A percentile compares a stretch with the other conserved stretches of the same genome.
Evolutionary conservation across 2,888 invertebrate genomes (phyloP).

Genomic region (Electrophaes corylata): DNA sequence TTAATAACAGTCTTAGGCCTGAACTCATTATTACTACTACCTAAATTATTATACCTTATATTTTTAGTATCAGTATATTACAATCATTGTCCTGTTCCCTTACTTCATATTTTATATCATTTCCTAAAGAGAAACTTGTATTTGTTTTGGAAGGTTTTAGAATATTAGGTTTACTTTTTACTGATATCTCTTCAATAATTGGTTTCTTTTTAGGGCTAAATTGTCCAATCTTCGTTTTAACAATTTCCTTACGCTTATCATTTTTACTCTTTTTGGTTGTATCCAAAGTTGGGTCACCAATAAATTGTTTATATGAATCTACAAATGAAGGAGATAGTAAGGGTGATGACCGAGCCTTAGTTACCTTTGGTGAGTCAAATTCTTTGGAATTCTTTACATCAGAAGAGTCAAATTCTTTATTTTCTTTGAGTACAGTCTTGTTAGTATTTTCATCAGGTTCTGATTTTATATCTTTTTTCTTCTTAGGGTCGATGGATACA

Average conservation of each 20-base stretch:
- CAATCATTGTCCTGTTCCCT: constrained; percentile 70
- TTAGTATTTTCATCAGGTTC: constrained; percentile 8
- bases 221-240: constrained; percentile 65
- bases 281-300: constrained; percentile 33
- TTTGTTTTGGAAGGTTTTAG: constrained; percentile 34
- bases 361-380: constrained; percentile 13
- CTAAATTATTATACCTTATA: constrained; percentile 30
- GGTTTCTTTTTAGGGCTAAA: constrained; percentile 47
- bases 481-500: constrained; percentile 41
- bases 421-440: constrained; percentile 23
- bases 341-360: constrained; percentile 5
- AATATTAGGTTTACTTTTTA: constrained; percentile 22
- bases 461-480: constrained; percentile 17
- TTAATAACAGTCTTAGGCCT: constrained; percentile 1
- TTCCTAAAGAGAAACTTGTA: neutral
- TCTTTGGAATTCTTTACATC: no score
- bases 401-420: constrained; percentile 17
- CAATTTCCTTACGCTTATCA: constrained; percentile 44
- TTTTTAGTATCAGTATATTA: constrained; percentile 72
- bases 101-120: constrained; percentile 63
- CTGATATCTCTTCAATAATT: constrained; percentile 22
- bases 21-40: neutral
- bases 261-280: constrained; percentile 19
- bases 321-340: constrained; percentile 55
- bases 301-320: constrained; percentile 65